Evolutionary conservation across 2,888 invertebrate species (phyloP).

Genomic region (Prenolepis imparis): DNA sequence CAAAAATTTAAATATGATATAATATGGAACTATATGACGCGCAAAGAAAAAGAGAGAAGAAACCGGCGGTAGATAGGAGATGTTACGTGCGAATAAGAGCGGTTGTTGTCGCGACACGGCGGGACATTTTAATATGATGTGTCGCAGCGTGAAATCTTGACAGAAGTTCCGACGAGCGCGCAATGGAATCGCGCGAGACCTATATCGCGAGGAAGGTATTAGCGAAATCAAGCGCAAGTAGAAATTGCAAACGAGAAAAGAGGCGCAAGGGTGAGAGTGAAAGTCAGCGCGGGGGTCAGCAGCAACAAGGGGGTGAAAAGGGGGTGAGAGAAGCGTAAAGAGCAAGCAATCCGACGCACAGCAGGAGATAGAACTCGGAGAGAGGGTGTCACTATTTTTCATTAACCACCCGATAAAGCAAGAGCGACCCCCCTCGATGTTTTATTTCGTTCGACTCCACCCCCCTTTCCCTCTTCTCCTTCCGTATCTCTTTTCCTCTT

Average conservation of each 20-base stretch:
- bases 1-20: background rate
- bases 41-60: background rate
- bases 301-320: slow-evolving; percentile 54
- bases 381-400: slow-evolving; percentile 84
- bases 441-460: slow-evolving; percentile 72
- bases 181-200: slow-evolving; percentile 80
- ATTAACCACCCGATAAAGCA: slow-evolving; percentile 83
- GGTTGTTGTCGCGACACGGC: slow-evolving; percentile 55
- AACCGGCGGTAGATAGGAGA: background rate
- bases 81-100: slow-evolving; percentile 53
- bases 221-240: slow-evolving; percentile 66
- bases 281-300: slow-evolving; percentile 32
- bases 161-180: slow-evolving; percentile 76
- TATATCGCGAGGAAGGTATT: slow-evolving; percentile 71
- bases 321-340: slow-evolving; percentile 53
- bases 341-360: slow-evolving; percentile 81
- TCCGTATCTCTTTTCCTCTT: slow-evolving; percentile 52
- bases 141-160: slow-evolving; percentile 81
- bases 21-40: background rate
- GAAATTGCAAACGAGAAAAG: slow-evolving; percentile 46
- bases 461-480: slow-evolving; percentile 16
- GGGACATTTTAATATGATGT: slow-evolving; percentile 80
- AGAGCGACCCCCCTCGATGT: slow-evolving; percentile 68
- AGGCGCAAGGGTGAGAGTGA: slow-evolving; percentile 41
- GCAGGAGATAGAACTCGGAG: slow-evolving; percentile 76